Evolutionary conservation across 2,888 invertebrate genomes (phyloP).

Genomic region (Seira musarum): DNA sequence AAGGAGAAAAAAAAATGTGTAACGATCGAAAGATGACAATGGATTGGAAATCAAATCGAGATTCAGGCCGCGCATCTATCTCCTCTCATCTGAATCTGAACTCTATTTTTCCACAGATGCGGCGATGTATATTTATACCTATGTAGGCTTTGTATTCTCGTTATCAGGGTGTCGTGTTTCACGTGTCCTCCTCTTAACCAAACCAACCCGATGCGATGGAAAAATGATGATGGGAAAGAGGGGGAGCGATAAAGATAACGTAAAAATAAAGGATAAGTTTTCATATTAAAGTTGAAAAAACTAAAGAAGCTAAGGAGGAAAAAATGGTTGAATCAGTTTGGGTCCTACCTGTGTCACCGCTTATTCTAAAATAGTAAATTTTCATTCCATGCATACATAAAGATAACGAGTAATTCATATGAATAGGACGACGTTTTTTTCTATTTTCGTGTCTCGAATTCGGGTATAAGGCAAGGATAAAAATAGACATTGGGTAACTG

Average conservation of each 20-base stretch:
- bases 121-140: neutral
- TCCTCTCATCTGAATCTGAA: neutral
- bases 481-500: no score
- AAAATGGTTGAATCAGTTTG: no score
- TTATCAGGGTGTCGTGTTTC: conserved; percentile 16
- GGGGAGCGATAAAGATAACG: neutral
- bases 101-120: neutral
- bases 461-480: no score
- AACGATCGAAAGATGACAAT: conserved; percentile 34
- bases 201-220: no score
- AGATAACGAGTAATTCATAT: no score
- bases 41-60: conserved; percentile 59
- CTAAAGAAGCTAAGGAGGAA: no score
- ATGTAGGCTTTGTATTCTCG: no score
- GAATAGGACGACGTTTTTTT: no score
- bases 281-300: neutral
- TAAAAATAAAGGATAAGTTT: neutral
- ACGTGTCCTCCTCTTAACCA: neutral
- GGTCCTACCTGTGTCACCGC: no score
- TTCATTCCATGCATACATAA: no score
- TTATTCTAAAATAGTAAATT: no score
- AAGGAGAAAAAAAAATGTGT: conserved; percentile 21
- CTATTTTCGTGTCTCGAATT: no score
- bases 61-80: conserved; percentile 54
- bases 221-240: neutral